phyloP scores from a whole-genome alignment of 2,888 invertebrate species.

The Tipula vernalis region DNA sequence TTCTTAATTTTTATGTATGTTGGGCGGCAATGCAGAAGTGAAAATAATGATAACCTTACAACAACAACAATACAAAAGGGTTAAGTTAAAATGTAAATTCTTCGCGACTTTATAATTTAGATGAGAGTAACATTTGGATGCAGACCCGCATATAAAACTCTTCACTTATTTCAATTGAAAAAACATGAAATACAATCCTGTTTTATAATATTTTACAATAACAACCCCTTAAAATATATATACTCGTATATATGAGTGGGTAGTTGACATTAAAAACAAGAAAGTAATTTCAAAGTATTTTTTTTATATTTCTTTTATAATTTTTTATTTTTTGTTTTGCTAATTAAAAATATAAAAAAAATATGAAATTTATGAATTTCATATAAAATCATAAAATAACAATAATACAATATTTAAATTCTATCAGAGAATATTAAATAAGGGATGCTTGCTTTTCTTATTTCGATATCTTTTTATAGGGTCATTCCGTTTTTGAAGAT shows the following conservation, averaged over 20 bases:
- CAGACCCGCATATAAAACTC: not conserved
- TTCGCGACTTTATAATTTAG: no score
- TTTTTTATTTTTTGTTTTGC: not conserved
- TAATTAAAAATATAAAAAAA: not conserved
- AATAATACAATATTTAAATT: not conserved
- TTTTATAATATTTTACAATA: not conserved
- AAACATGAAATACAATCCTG: not conserved
- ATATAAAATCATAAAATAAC: not conserved
- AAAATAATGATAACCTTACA: not conserved
- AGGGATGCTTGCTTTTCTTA: not conserved
- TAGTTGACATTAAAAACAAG: not conserved
- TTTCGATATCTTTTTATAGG: not conserved
- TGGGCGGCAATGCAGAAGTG: not conserved
- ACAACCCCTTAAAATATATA: not conserved
- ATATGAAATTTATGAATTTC: not conserved
- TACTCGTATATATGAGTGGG: not conserved
- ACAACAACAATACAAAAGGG: not conserved
- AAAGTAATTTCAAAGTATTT: not conserved
- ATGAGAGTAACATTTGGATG: not conserved
- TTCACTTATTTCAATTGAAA: not conserved
- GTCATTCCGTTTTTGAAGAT: not conserved
- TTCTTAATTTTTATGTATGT: not conserved
- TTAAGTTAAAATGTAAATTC: not conserved
- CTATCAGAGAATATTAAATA: not conserved
- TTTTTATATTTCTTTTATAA: not conserved